Evolutionary conservation across 2,888 invertebrate genomes (phyloP).

Genomic region (Papilio protenor): DNA sequence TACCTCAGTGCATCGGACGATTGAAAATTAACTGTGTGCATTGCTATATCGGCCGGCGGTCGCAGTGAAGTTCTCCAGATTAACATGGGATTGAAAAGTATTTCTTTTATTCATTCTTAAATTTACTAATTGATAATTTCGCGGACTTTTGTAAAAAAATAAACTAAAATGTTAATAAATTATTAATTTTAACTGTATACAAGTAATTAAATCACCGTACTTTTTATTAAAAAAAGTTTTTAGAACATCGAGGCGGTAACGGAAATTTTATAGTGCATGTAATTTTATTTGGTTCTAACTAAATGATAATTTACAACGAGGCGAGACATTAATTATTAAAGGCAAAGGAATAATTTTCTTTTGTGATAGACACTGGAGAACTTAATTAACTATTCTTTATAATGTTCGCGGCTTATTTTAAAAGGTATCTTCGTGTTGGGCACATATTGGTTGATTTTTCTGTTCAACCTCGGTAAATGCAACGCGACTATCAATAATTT

Average conservation of each 20-base stretch:
- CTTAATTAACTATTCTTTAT: not conserved
- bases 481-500: not conserved
- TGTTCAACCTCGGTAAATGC: not conserved
- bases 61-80: not conserved
- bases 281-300: not conserved
- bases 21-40: not conserved
- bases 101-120: not conserved
- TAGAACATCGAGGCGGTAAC: not conserved
- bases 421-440: not conserved
- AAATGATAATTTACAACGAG: not conserved
- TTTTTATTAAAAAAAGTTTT: not conserved
- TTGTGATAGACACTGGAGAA: not conserved
- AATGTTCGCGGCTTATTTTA: not conserved
- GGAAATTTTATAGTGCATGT: not conserved
- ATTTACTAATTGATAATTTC: not conserved
- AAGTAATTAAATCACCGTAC: not conserved
- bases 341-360: not conserved
- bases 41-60: not conserved
- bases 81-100: not conserved
- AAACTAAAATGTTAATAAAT: not conserved
- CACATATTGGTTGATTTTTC: not conserved
- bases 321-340: not conserved
- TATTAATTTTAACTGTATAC: not conserved
- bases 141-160: not conserved
- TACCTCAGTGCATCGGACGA: not conserved